Percentiles rank a stretch among this genome's conserved stretches.
These are phyloP conservation scores for Tragulus kanchil DNA, from an alignment of 2,113 vertebrate genomes.

Conservation along the genomic window DNA sequence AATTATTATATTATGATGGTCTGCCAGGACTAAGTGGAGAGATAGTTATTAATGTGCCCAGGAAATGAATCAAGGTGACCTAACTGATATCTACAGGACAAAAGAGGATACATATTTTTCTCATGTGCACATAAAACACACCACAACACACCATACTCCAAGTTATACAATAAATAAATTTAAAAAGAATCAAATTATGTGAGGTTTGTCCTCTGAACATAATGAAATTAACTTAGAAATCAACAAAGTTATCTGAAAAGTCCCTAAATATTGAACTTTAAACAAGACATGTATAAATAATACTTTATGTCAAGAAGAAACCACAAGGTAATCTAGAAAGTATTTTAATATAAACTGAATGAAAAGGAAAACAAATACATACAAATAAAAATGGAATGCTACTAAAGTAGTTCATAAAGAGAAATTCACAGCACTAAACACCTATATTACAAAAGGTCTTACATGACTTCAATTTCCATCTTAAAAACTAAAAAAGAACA, in stretches of 20 bases:
- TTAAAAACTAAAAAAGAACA: slow-evolving; percentile 1
- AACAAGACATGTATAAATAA: slow-evolving; percentile 5
- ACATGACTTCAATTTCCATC: not conserved
- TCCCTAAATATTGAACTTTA: not conserved
- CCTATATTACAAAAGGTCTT: not conserved
- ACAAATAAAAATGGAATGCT: not conserved
- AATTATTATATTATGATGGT: not conserved
- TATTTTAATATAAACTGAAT: slow-evolving; percentile 27
- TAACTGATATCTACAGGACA: not conserved
- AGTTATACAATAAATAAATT: not conserved
- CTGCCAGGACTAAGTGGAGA: not conserved
- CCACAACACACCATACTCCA: not conserved
- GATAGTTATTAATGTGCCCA: not conserved
- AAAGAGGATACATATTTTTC: not conserved
- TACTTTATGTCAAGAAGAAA: not conserved
- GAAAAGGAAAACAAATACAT: slow-evolving; percentile 27
- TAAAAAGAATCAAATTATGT: not conserved
- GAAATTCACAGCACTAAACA: not conserved
- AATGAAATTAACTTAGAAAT: not conserved
- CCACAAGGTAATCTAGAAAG: not conserved
- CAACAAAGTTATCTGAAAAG: not conserved
- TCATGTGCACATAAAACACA: not conserved
- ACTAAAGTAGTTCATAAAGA: not conserved
- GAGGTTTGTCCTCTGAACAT: not conserved
- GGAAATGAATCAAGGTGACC: not conserved